Percentiles rank a stretch among this genome's conserved stretches.
phyloP scores from a whole-genome alignment of 2,113 vertebrate species.

The Muscicapa adusta region DNA sequence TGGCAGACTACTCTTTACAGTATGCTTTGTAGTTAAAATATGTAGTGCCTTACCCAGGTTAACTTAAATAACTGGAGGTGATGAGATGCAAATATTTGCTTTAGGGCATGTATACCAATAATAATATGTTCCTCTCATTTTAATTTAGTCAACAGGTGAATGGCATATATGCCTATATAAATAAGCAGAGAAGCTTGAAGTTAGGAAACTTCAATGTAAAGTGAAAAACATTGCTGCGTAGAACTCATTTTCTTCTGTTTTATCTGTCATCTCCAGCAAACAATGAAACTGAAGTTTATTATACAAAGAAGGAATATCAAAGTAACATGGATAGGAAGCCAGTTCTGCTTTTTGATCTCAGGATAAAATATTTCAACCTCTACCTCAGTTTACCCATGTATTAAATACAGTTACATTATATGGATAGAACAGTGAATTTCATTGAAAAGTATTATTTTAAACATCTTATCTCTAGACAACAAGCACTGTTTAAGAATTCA shows the following conservation, averaged over 20 bases:
- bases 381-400: slow-evolving; percentile 21
- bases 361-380: background rate
- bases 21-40: background rate
- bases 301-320: background rate
- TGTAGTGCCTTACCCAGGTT: background rate
- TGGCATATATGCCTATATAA: background rate
- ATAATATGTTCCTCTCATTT: background rate
- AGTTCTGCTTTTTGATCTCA: slow-evolving; percentile 9
- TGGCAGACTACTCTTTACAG: background rate
- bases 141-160: slow-evolving; percentile 38
- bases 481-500: background rate
- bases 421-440: background rate
- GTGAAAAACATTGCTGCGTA: background rate
- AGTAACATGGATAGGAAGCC: background rate
- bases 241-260: slow-evolving; percentile 2
- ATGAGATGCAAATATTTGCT: slow-evolving; percentile 9
- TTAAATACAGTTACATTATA: background rate
- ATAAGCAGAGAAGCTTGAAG: background rate
- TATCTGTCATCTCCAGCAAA: slow-evolving; percentile 1
- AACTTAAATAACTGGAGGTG: background rate
- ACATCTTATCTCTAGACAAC: background rate
- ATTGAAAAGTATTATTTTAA: background rate
- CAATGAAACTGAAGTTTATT: slow-evolving; percentile 16
- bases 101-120: background rate
- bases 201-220: background rate